A percentile compares a stretch with the other conserved stretches of the same genome.
These are phyloP conservation scores for Lymantria monacha DNA, from an alignment of 2,888 invertebrate species.

Conservation along the genomic window DNA sequence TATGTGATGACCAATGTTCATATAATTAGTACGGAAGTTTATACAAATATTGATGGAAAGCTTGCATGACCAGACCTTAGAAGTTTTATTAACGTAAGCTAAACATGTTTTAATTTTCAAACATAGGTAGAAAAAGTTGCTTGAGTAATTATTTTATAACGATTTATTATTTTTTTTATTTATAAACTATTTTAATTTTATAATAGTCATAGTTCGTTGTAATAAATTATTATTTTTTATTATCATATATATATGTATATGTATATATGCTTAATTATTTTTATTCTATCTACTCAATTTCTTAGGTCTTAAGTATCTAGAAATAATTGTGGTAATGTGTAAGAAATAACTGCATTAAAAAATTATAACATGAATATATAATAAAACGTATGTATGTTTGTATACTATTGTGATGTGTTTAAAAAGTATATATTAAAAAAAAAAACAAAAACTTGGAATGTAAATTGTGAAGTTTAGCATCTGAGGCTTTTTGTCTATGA, in stretches of 20 bases:
- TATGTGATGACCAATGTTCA: too few species aligned
- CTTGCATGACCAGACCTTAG: too few species aligned
- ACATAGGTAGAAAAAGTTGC: conserved; percentile 24
- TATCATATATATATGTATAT: conserved; percentile 12
- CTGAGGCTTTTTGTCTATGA: conserved; percentile 68
- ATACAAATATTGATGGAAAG: too few species aligned
- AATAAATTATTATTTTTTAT: conserved; percentile 55
- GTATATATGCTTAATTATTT: conserved; percentile 41
- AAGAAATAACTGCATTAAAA: conserved; percentile 27
- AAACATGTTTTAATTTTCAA: conserved; percentile 18
- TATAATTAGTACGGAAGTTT: too few species aligned
- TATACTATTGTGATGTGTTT: conserved; percentile 35
- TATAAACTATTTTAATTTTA: conserved; percentile 35
- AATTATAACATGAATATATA: conserved; percentile 53
- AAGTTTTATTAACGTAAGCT: conserved; percentile 20
- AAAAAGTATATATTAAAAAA: conserved; percentile 9
- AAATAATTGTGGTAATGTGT: conserved; percentile 26
- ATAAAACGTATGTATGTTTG: conserved; percentile 57
- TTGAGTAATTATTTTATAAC: conserved; percentile 28
- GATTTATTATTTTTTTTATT: conserved; percentile 29
- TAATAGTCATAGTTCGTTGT: conserved; percentile 70
- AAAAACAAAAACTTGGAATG: conserved; percentile 57
- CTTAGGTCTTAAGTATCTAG: conserved; percentile 59
- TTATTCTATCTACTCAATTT: conserved; percentile 64
- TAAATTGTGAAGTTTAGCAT: conserved; percentile 66